Evolutionary conservation across 2,888 invertebrate genomes (phyloP).

Genomic region (Drosophila borealis): DNA sequence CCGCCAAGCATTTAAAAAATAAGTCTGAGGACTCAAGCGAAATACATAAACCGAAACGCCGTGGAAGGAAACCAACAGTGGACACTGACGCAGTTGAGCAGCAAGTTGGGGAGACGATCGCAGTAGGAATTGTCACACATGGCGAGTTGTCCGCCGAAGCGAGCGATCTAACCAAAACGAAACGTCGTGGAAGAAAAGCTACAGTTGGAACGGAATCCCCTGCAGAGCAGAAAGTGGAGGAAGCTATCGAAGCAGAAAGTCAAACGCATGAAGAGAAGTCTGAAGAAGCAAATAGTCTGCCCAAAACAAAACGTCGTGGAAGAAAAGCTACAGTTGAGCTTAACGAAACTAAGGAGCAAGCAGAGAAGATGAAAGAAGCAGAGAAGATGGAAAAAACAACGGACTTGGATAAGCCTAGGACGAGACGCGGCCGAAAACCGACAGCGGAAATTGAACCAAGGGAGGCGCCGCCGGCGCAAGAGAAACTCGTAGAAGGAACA

Average conservation of each 20-base stretch:
- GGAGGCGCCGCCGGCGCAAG: not conserved
- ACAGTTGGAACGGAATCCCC: not conserved
- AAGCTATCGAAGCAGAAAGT: not conserved
- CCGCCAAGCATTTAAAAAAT: not conserved
- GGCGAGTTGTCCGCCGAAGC: not conserved
- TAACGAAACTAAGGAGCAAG: not conserved
- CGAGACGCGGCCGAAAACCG: slow-evolving; percentile 2
- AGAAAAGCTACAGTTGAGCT: slow-evolving; percentile 22
- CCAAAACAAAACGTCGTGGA: slow-evolving; percentile 21
- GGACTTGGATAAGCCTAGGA: slow-evolving; percentile 1
- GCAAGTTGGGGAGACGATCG: not conserved
- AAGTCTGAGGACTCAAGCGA: not conserved
- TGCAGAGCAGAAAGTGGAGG: not conserved
- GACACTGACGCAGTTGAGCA: slow-evolving; percentile 2
- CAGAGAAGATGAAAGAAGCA: not conserved
- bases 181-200: not conserved
- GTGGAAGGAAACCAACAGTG: slow-evolving; percentile 4
- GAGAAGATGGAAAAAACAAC: not conserved
- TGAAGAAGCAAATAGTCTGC: not conserved
- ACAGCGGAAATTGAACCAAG: not conserved
- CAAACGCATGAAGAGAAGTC: not conserved
- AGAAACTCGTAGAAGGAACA: not conserved
- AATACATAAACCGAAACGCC: slow-evolving; percentile 3
- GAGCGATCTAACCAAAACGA: not conserved
- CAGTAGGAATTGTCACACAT: not conserved